These are phyloP conservation scores for Rhagium mordax DNA, from an alignment of 2,888 invertebrate species.

Conservation along the genomic window DNA sequence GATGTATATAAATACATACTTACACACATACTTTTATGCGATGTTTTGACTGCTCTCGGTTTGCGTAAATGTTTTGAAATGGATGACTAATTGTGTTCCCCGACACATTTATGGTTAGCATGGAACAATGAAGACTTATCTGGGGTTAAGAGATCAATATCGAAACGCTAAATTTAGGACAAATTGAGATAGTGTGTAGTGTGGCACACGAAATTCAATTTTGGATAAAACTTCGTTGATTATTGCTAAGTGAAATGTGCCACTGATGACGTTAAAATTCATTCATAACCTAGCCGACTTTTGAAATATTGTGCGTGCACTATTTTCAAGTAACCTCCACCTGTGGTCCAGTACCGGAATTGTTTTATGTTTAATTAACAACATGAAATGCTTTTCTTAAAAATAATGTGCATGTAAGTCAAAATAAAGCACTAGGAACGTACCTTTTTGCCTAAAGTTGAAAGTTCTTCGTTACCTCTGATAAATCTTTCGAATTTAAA, in stretches of 20 bases:
- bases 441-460: constrained; percentile 80
- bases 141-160: constrained; percentile 41
- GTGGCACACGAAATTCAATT: not conserved
- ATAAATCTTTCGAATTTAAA: constrained; percentile 91
- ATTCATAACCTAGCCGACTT: constrained; percentile 26
- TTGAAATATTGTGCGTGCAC: constrained; percentile 25
- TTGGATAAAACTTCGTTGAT: not conserved
- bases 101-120: constrained; percentile 37
- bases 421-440: constrained; percentile 46
- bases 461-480: constrained; percentile 76
- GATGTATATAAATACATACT: not conserved
- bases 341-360: not conserved
- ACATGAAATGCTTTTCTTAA: not conserved
- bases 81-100: constrained; percentile 42
- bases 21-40: too few relatives aligned
- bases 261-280: not conserved
- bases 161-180: constrained; percentile 26
- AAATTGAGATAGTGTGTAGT: not conserved
- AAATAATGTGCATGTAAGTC: not conserved
- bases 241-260: not conserved
- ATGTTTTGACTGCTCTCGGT: not conserved
- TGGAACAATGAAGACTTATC: constrained; percentile 38
- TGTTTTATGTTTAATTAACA: not conserved
- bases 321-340: constrained; percentile 4
- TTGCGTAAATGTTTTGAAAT: constrained; percentile 18